Percentiles rank a stretch among this genome's conserved stretches.
These are phyloP conservation scores for Falco biarmicus DNA, from an alignment of 2,797 vertebrate species.

Conservation along the genomic window DNA sequence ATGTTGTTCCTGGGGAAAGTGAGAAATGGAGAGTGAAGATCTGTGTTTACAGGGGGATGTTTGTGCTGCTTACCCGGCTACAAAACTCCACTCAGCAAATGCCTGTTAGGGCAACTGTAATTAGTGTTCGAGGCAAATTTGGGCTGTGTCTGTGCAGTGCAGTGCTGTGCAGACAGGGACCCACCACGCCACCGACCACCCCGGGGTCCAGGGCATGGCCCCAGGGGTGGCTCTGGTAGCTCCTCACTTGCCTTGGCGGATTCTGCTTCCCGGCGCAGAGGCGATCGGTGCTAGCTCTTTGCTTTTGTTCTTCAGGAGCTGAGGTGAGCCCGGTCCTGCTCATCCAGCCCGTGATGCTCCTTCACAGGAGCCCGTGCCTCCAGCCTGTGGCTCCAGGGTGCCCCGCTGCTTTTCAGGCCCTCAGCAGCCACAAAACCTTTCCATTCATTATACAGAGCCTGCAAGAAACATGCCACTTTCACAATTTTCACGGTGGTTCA, in stretches of 20 bases:
- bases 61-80: neutral
- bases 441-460: neutral
- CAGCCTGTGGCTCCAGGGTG: neutral
- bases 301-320: neutral
- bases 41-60: neutral
- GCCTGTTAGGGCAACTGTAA: neutral
- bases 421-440: neutral
- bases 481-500: neutral
- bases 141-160: fast-evolving
- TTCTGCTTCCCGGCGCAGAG: neutral
- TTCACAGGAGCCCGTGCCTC: fast-evolving
- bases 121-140: neutral
- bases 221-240: neutral
- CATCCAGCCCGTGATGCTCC: neutral
- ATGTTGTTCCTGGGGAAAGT: neutral
- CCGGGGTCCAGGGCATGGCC: neutral
- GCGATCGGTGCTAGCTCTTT: neutral
- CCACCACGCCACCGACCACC: neutral
- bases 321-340: neutral
- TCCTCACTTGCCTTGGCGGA: neutral
- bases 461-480: fast-evolving
- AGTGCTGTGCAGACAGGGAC: neutral
- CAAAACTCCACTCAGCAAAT: neutral
- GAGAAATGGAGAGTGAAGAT: neutral
- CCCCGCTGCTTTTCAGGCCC: neutral